Conservation (phyloP, 2,113 vertebrate species). For the Sterrhoptilus dennistouni region DNA sequence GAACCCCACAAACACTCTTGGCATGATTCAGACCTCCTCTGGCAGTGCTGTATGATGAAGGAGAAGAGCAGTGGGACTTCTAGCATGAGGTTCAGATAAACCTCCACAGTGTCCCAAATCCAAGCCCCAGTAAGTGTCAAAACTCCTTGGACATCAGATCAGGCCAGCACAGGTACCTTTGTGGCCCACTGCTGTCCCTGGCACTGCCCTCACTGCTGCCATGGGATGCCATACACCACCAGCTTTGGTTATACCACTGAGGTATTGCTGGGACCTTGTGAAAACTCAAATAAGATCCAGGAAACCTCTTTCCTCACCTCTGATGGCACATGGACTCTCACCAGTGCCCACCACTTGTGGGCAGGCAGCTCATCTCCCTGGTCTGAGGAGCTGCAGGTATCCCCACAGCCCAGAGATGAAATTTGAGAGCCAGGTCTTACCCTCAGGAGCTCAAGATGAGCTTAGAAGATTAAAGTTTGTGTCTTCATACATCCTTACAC, state of each 20-base stretch:
- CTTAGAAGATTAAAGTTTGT: not conserved
- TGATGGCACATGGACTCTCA: not conserved
- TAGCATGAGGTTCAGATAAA: not conserved
- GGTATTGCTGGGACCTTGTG: not conserved
- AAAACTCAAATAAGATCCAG: not conserved
- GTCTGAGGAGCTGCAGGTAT: not conserved
- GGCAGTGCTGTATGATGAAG: too few species aligned
- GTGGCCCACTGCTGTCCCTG: not conserved
- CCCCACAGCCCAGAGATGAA: not conserved
- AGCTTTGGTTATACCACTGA: not conserved
- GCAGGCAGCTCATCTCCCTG: not conserved
- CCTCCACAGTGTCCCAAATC: not conserved
- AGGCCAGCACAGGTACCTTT: not conserved
- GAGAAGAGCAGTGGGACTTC: not conserved
- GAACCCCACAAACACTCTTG: not conserved
- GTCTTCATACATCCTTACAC: not conserved
- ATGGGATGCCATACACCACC: accelerated
- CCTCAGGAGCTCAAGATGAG: not conserved
- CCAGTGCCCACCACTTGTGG: not conserved
- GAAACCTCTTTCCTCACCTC: not conserved
- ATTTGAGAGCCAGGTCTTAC: not conserved
- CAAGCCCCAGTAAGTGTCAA: not conserved
- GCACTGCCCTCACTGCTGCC: accelerated
- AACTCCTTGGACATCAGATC: not conserved
- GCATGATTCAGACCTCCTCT: not conserved